Base-by-base conservation (phyloP, 1,140 invertebrate genomes). In the Anthonomus grandis region DNA sequence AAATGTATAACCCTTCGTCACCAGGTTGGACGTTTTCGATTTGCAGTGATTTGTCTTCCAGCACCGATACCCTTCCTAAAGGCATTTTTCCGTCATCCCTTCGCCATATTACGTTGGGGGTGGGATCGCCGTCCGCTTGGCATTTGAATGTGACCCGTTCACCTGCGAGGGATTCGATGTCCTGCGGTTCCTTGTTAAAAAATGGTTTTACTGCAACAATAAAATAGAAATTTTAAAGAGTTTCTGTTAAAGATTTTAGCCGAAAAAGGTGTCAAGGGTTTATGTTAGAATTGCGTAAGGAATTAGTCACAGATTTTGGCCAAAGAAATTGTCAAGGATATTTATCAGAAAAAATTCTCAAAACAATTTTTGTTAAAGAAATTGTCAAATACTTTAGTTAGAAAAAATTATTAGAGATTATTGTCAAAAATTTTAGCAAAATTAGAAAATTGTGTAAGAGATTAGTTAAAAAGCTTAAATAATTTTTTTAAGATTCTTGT, bases 81-180 rank as follows among this genome's bases (percentile, higher is more conserved):
- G 89, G 87, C 78, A 93, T 90, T 68, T 88, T 86, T 10, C 86
- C 88, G 60, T 90, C 89, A 70, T 93, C 87, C 66, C 92, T 86
- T 41, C 87, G 83, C 95, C 94, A 95, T 39, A 93, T 82, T 9
- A 95, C 85, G 62, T 90, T 85, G 0, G 93, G 91, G 19, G 81
- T 78, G n/a, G 93, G 93, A 74, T 94, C 91, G 9, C 94, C 95
- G 46, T 89, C 89, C 0, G 93, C 92, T 46, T 85, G 82, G 70
- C 95, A 98, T 39, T 89, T 86, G 70, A 98, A 93, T 58, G 89
- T 84, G 0, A 91, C 89, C 15, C 81, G 84, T 68, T 90, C 84
- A 9, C 90, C 90, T 53, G 86, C 81, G 51, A 91, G 78, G 37
- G 89, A 85, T 9, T 88, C 91, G 61, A 89, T 80, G 73, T 96